phyloP scores from a whole-genome alignment of 2,888 invertebrate genomes.

The Dynastes maya region DNA sequence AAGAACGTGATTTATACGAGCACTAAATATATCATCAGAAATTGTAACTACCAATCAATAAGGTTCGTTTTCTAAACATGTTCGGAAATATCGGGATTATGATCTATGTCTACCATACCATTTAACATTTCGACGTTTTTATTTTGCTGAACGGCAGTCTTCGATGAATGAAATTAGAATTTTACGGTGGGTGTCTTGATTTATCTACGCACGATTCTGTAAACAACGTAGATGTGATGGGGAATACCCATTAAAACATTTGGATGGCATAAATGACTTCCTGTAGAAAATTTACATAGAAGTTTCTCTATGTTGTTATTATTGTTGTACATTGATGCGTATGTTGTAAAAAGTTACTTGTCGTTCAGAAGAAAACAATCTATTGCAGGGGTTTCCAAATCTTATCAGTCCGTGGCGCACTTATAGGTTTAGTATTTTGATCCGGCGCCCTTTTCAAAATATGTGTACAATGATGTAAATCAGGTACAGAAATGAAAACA shows the following conservation, averaged over 20 bases:
- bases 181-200: slow-evolving; percentile 32
- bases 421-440: too few species aligned
- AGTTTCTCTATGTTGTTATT: too few species aligned
- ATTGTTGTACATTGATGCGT: too few species aligned
- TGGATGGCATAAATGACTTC: not conserved
- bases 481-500: too few species aligned
- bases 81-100: slow-evolving; percentile 34
- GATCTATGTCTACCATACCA: slow-evolving; percentile 9
- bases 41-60: slow-evolving; percentile 43
- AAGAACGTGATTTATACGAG: slow-evolving; percentile 32
- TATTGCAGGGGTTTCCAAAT: too few species aligned
- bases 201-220: slow-evolving; percentile 23
- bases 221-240: slow-evolving; percentile 3
- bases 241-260: slow-evolving; percentile 16
- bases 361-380: too few species aligned
- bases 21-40: slow-evolving; percentile 45
- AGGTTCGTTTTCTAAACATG: slow-evolving; percentile 40
- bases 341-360: too few species aligned
- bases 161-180: slow-evolving; percentile 12
- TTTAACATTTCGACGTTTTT: slow-evolving; percentile 3
- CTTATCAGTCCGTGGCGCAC: too few species aligned
- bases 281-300: not conserved
- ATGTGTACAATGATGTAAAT: too few species aligned
- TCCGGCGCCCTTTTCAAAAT: too few species aligned
- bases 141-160: not conserved